Evolutionary conservation across 2,113 vertebrate species (phyloP).

Genomic region (Eretmochelys imbricata): DNA sequence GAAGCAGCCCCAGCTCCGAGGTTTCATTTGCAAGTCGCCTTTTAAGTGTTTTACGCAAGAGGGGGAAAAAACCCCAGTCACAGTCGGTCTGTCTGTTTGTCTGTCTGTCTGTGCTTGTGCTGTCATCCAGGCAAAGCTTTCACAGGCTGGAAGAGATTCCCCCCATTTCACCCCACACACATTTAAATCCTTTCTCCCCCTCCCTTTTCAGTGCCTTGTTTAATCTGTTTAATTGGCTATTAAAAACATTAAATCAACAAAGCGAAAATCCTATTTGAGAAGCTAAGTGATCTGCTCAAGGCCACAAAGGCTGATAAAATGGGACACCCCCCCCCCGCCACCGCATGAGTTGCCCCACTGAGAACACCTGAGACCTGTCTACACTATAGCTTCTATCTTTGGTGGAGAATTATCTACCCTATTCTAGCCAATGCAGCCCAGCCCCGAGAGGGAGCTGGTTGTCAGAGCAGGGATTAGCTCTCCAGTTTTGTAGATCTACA

Average conservation of each 20-base stretch:
- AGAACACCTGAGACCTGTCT: background rate
- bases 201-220: background rate
- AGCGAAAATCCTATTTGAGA: background rate
- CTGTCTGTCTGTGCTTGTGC: background rate
- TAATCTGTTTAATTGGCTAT: background rate
- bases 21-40: background rate
- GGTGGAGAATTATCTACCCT: background rate
- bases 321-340: no score
- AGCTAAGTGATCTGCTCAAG: background rate
- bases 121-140: background rate
- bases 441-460: background rate
- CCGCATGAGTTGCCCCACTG: background rate
- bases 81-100: no score
- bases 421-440: background rate
- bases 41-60: background rate
- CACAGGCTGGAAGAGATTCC: background rate
- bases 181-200: background rate
- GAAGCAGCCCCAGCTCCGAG: background rate
- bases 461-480: background rate
- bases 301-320: background rate
- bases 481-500: background rate
- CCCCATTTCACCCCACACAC: no score
- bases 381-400: background rate
- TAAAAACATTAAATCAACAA: background rate
- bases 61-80: no score